These are phyloP conservation scores for Cranoglanis bouderius DNA, from an alignment of 2,113 vertebrate species.

Conservation along the genomic window DNA sequence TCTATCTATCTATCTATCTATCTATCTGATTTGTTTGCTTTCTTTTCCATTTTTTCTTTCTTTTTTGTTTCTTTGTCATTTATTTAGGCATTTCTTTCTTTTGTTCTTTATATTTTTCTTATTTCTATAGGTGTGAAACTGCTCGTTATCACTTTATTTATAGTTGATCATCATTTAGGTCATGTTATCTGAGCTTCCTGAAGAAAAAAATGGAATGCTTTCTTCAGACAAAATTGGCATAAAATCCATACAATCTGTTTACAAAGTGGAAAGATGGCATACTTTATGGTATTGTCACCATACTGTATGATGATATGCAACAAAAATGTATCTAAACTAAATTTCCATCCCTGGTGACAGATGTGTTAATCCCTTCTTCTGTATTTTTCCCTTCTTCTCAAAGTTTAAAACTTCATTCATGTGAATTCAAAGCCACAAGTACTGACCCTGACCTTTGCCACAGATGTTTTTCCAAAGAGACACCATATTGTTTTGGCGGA, in stretches of 20 bases:
- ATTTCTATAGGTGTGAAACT: not conserved
- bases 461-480: constrained; percentile 48
- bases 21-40: no score
- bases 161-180: not conserved
- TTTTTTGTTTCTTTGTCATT: no score
- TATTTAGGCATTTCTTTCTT: not conserved
- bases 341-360: not conserved
- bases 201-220: not conserved
- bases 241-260: not conserved
- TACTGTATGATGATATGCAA: no score
- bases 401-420: not conserved
- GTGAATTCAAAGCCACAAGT: not conserved
- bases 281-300: not conserved
- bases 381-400: not conserved
- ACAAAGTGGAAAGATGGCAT: not conserved
- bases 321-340: not conserved
- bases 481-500: constrained; percentile 30
- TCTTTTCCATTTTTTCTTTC: no score
- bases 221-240: not conserved
- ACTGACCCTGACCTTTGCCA: constrained; percentile 36
- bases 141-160: not conserved
- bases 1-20: not conserved
- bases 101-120: not conserved
- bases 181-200: not conserved
- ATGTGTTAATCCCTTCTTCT: not conserved